A percentile compares a stretch with the other conserved stretches of the same genome.
Evolutionary conservation across 2,113 vertebrate genomes (phyloP).

Genomic region (Chinchilla lanigera): DNA sequence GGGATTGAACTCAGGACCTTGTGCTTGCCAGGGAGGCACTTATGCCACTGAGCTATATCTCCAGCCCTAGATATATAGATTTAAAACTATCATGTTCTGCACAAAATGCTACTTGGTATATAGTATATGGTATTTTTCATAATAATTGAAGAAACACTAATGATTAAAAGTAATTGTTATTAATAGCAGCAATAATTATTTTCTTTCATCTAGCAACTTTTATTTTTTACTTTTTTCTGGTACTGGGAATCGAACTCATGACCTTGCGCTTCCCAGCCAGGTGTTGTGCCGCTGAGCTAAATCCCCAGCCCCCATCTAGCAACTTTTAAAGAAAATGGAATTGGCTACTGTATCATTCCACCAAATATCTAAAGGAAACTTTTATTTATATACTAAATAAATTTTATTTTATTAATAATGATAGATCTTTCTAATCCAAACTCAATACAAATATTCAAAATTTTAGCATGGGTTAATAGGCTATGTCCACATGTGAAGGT

Average conservation of each 20-base stretch:
- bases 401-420: conserved; percentile 24
- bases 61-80: neutral
- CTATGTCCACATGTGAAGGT: neutral
- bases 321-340: conserved; percentile 26
- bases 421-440: neutral
- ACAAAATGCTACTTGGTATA: neutral
- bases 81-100: neutral
- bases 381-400: neutral
- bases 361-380: neutral
- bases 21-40: no score
- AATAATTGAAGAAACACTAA: neutral
- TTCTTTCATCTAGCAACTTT: neutral
- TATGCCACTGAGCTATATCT: no score
- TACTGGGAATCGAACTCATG: no score
- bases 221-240: no score
- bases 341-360: neutral
- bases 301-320: neutral
- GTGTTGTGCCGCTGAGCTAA: no score
- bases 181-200: neutral
- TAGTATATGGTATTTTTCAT: neutral
- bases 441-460: neutral
- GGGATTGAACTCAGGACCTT: no score
- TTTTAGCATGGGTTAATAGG: neutral
- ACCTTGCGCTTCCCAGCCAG: no score
- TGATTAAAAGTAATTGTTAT: neutral